Conservation (phyloP, 2,797 vertebrate species). For the Tragopan temminckii region DNA sequence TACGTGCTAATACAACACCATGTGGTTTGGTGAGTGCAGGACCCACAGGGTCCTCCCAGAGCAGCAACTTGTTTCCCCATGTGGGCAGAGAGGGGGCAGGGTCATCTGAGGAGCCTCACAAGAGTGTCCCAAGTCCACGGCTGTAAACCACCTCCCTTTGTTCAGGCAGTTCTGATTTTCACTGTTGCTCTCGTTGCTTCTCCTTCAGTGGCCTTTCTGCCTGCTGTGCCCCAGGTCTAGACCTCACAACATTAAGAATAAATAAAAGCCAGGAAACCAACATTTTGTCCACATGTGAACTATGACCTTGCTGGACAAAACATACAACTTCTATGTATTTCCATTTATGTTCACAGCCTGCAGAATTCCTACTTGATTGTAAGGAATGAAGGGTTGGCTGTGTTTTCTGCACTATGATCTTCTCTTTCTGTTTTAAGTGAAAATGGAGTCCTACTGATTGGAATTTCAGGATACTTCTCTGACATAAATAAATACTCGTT, state of each 20-base stretch:
- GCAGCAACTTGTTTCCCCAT: neutral
- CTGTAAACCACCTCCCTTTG: neutral
- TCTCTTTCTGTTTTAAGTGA: neutral
- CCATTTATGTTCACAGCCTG: neutral
- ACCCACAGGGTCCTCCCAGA: neutral
- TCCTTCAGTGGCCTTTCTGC: neutral
- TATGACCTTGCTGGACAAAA: neutral
- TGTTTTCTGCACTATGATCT: neutral
- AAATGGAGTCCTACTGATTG: neutral
- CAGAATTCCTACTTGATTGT: neutral
- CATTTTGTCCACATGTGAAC: neutral
- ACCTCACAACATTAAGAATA: neutral
- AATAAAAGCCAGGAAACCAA: neutral
- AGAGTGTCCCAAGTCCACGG: accelerated
- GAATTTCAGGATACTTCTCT: neutral
- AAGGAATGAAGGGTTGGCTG: neutral
- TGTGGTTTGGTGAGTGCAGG: neutral
- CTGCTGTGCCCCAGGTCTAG: accelerated
- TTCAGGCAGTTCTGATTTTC: neutral
- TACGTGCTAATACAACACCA: neutral
- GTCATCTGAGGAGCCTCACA: neutral
- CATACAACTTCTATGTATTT: neutral
- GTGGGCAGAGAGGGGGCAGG: neutral
- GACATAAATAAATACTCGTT: neutral
- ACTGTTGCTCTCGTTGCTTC: neutral